Evolutionary conservation across 2,113 vertebrate genomes (phyloP).

Genomic region (Mesembrinibis cayennensis): DNA sequence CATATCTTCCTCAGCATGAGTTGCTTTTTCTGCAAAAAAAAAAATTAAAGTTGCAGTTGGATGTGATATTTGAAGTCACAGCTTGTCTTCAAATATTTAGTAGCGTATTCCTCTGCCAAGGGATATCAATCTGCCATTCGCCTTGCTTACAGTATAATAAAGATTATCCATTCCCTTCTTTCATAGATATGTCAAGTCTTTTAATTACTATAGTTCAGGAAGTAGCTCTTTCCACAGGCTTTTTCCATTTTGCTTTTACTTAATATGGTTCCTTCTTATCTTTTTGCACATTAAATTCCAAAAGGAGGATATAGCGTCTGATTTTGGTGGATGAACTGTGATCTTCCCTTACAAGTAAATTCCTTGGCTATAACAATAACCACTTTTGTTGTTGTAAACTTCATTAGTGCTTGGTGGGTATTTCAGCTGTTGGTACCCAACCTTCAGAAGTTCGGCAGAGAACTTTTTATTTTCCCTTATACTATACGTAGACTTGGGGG

Average conservation of each 20-base stretch:
- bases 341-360: neutral
- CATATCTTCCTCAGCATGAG: conserved; percentile 70
- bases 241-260: conserved; percentile 5
- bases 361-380: neutral
- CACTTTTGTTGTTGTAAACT: neutral
- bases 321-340: neutral
- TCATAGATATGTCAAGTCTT: conserved; percentile 42
- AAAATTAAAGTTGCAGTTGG: conserved; percentile 64
- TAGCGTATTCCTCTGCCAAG: conserved; percentile 57
- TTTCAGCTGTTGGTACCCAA: neutral
- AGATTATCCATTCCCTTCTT: conserved; percentile 57
- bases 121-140: conserved; percentile 70
- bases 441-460: neutral
- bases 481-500: neutral
- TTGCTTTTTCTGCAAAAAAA: conserved; percentile 67
- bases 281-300: neutral
- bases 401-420: neutral
- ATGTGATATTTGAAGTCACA: conserved; percentile 71
- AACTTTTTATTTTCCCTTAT: neutral
- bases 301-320: neutral
- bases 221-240: neutral
- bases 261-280: neutral
- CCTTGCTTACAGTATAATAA: conserved; percentile 67
- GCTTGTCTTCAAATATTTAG: conserved; percentile 74
- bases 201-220: conserved; percentile 42